phyloP scores from a whole-genome alignment of 2,797 vertebrate species.

The Limosa lapponica region DNA sequence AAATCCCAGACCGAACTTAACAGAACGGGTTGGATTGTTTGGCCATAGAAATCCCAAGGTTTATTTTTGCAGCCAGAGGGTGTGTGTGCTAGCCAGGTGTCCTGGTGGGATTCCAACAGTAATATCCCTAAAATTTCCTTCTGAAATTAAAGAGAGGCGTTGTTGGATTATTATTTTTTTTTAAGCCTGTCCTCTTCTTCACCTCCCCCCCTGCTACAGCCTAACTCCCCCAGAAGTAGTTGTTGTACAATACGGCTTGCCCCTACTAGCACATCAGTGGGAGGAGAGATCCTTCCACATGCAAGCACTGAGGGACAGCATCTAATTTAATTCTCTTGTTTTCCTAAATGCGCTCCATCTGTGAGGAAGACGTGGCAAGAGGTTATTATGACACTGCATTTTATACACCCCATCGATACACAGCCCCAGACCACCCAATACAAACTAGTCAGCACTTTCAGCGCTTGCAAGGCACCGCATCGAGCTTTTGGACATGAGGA shows the following conservation, averaged over 20 bases:
- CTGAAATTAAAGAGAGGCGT: neutral
- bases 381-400: accelerated
- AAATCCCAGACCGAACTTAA: accelerated
- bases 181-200: neutral
- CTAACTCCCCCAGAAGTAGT: neutral
- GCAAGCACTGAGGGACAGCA: neutral
- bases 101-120: constrained; percentile 12
- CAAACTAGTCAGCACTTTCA: neutral
- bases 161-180: neutral
- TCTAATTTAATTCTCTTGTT: neutral
- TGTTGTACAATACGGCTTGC: neutral
- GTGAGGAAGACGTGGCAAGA: neutral
- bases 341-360: neutral
- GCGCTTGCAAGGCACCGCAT: accelerated
- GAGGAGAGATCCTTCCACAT: neutral
- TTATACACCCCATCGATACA: accelerated
- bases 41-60: neutral
- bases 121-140: neutral
- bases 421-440: neutral
- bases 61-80: neutral
- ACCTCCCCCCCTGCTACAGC: neutral
- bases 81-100: neutral
- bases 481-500: neutral
- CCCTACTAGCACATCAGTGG: neutral
- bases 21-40: neutral